Conservation (phyloP, 2,113 vertebrate genomes). For the Leptosomus discolor region DNA sequence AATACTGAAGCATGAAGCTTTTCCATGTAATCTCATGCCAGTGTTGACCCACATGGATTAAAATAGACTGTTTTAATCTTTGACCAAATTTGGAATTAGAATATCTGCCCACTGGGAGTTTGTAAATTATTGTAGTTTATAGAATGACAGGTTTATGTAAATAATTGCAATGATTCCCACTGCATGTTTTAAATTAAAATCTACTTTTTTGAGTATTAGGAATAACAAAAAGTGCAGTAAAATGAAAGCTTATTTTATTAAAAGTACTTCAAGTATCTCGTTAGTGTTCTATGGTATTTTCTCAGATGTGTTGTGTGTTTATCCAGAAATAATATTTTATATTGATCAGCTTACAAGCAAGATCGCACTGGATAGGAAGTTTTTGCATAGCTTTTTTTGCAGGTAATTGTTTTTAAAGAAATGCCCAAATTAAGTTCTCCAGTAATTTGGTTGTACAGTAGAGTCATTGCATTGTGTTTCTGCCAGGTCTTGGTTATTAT, state of each 20-base stretch:
- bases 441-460: not conserved
- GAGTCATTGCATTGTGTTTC: not conserved
- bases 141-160: conserved; percentile 76
- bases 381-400: not conserved
- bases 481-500: not conserved
- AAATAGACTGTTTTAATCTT: conserved; percentile 80
- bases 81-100: conserved; percentile 90
- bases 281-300: not conserved
- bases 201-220: conserved; percentile 18
- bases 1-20: conserved; percentile 64
- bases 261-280: not conserved
- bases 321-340: not conserved
- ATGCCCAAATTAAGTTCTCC: not conserved
- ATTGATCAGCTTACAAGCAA: not conserved
- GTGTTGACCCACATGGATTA: conserved; percentile 82
- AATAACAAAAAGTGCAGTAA: not conserved
- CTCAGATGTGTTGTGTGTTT: not conserved
- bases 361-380: not conserved
- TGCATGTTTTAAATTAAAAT: conserved; percentile 69
- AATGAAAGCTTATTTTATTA: not conserved
- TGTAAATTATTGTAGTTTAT: conserved; percentile 77
- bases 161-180: conserved; percentile 69
- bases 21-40: conserved; percentile 80
- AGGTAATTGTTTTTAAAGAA: not conserved
- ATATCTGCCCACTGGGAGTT: conserved; percentile 74